A percentile compares a stretch with the other conserved stretches of the same genome.
These are phyloP conservation scores for Dusona sp. DNA, from an alignment of 2,888 invertebrate genomes.

Conservation along the genomic window DNA sequence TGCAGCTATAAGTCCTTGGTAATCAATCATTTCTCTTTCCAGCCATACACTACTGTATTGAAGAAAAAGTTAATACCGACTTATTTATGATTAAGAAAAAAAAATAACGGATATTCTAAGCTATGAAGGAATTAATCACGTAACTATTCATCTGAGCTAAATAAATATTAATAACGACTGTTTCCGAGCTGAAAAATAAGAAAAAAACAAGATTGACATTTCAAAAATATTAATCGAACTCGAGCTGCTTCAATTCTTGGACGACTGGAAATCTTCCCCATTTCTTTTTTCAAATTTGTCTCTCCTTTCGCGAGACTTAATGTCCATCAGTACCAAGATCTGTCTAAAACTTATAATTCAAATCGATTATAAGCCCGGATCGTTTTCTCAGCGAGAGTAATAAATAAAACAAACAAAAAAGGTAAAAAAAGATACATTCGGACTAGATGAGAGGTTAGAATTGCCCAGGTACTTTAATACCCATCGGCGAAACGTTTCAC, in stretches of 20 bases:
- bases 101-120: not conserved
- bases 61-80: not conserved
- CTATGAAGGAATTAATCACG: not conserved
- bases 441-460: constrained; percentile 32
- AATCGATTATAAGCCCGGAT: constrained; percentile 41
- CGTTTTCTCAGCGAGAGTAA: constrained; percentile 12
- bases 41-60: not conserved
- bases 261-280: no score
- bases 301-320: not conserved
- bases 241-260: no score
- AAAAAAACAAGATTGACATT: no score
- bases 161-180: no score
- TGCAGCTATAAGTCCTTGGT: not conserved
- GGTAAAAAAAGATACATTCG: not conserved
- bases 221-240: not conserved
- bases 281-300: not conserved
- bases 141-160: not conserved
- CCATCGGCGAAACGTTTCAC: constrained; percentile 71
- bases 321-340: constrained; percentile 28
- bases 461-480: constrained; percentile 59
- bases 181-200: no score
- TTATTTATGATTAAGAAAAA: not conserved
- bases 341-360: constrained; percentile 53
- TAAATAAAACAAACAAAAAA: constrained; percentile 2
- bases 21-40: constrained; percentile 8